Percentiles rank a stretch among this genome's conserved stretches.
Conservation (phyloP, 92 coral and sea anemone genomes). For the Pocillopora meandrina region DNA sequence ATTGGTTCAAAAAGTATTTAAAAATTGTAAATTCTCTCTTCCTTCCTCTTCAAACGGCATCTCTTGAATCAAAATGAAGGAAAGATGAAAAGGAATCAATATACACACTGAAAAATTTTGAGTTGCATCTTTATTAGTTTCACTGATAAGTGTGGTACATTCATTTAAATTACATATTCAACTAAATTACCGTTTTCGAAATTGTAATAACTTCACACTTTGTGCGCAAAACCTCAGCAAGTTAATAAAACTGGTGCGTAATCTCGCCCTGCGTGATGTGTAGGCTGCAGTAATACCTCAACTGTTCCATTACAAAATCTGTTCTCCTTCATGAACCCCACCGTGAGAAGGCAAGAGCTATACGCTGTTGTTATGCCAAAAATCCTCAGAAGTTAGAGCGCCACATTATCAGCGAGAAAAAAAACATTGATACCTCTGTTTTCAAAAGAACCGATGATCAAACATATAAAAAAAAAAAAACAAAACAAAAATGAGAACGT, state of each 20-base stretch:
- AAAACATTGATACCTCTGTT: too few relatives aligned
- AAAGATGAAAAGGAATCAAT: background rate
- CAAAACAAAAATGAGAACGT: too few relatives aligned
- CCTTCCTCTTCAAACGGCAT: too few relatives aligned
- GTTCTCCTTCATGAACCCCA: background rate
- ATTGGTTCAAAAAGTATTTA: too few relatives aligned
- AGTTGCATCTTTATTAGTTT: slow-evolving; percentile 13
- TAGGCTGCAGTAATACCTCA: too few relatives aligned
- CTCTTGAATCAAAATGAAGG: background rate
- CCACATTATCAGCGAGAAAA: too few relatives aligned
- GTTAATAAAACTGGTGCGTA: background rate
- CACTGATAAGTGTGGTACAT: background rate
- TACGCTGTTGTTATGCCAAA: too few relatives aligned
- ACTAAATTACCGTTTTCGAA: slow-evolving; percentile 19
- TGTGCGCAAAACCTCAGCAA: slow-evolving; percentile 4
- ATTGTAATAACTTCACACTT: background rate
- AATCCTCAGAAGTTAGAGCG: too few relatives aligned
- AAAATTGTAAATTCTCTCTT: too few relatives aligned
- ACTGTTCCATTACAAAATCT: background rate
- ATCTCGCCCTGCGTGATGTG: background rate
- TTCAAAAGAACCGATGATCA: too few relatives aligned
- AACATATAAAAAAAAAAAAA: too few relatives aligned
- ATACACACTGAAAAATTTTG: background rate
- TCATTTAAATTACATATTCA: slow-evolving; percentile 10
- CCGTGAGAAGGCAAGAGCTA: background rate